Percentiles rank a stretch among this genome's conserved stretches.
Evolutionary conservation across 2,888 invertebrate species (phyloP).

Genomic region (Campoplex capitator): DNA sequence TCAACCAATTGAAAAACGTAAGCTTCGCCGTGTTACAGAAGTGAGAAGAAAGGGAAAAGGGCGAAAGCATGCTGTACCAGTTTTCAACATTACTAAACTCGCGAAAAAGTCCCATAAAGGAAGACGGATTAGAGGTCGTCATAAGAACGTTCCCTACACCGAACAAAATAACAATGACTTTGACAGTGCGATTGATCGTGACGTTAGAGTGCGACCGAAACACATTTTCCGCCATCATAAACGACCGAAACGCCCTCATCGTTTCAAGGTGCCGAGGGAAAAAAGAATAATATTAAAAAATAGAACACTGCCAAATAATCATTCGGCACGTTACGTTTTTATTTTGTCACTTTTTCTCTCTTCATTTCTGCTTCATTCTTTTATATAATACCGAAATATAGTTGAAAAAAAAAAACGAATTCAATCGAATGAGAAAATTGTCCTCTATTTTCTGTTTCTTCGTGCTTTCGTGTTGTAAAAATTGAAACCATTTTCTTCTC

Average conservation of each 20-base stretch:
- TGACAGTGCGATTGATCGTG: slow-evolving; percentile 27
- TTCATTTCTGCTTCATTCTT: not conserved
- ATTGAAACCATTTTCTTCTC: not conserved
- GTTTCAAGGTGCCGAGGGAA: slow-evolving; percentile 72
- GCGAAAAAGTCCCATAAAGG: slow-evolving; percentile 64
- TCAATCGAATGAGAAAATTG: not conserved
- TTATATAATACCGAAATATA: not conserved
- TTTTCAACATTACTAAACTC: slow-evolving; percentile 33
- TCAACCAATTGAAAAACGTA: slow-evolving; percentile 70
- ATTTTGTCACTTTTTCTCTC: not conserved
- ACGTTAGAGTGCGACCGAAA: slow-evolving; percentile 57
- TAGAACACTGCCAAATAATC: not conserved
- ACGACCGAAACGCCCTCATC: slow-evolving; percentile 72
- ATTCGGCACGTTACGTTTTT: not conserved
- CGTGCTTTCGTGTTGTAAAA: not conserved
- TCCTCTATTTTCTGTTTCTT: not conserved
- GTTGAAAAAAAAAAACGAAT: not conserved
- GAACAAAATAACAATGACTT: slow-evolving; percentile 28
- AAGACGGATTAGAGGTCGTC: slow-evolving; percentile 4
- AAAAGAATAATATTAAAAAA: not conserved
- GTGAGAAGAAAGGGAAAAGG: not conserved
- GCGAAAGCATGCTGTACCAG: slow-evolving; percentile 36
- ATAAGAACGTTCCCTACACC: not conserved
- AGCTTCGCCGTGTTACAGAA: slow-evolving; percentile 59
- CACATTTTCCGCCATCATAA: slow-evolving; percentile 69